Evolutionary conservation across 2,888 invertebrate species (phyloP).

Genomic region (Cheilosia scutellata): DNA sequence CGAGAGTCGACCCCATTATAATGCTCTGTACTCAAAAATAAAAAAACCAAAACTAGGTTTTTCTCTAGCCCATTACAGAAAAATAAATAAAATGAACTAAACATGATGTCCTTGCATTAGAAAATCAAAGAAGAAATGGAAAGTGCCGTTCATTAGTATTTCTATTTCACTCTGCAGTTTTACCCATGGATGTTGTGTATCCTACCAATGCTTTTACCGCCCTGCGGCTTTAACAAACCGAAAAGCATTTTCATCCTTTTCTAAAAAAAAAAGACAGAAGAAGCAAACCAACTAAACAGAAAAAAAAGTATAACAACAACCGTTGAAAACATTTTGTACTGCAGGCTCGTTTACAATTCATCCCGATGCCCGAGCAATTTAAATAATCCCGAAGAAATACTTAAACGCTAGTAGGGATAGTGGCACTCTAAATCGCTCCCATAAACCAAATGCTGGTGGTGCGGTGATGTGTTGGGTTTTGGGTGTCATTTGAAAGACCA

Average conservation of each 20-base stretch:
- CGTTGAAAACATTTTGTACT: constrained; percentile 70
- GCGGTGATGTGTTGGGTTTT: neutral
- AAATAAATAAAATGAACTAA: constrained; percentile 16
- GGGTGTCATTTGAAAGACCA: constrained; percentile 9
- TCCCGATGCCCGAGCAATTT: constrained; percentile 77
- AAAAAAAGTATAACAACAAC: constrained; percentile 26
- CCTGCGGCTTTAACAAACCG: constrained; percentile 54
- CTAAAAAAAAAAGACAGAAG: constrained; percentile 31
- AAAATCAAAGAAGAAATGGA: constrained; percentile 43
- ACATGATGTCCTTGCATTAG: constrained; percentile 49
- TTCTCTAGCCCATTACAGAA: constrained; percentile 38
- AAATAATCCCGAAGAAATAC: constrained; percentile 77
- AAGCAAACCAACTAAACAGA: neutral
- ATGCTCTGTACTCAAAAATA: no score
- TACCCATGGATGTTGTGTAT: constrained; percentile 27
- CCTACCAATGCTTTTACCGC: constrained; percentile 50
- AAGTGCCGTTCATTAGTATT: constrained; percentile 54
- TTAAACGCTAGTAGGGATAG: constrained; percentile 65
- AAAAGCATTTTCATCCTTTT: constrained; percentile 71
- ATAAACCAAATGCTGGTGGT: constrained; percentile 59
- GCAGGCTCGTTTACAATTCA: constrained; percentile 77
- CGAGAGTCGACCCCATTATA: constrained; percentile 40
- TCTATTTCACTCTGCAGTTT: constrained; percentile 31
- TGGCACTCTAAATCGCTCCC: constrained; percentile 70
- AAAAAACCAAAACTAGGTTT: constrained; percentile 52